Evolutionary conservation across 2,797 vertebrate species (phyloP), one percentile per base, ranked within the genome.

Genomic region (Yasuhikotakia modesta): DNA sequence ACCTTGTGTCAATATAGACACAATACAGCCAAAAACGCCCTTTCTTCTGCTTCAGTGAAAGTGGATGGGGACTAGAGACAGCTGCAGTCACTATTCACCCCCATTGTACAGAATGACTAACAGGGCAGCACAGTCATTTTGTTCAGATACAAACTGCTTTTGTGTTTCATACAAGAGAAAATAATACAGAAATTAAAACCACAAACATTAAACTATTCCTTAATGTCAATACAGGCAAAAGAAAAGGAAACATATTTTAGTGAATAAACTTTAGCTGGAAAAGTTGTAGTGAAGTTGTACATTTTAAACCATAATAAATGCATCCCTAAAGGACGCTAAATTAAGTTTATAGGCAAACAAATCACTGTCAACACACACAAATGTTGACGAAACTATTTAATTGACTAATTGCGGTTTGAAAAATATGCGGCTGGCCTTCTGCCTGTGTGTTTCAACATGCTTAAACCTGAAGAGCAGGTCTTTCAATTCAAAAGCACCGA

Each of bases 381-480:
- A 52, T 19, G n/a, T 55, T 55, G 52, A 55, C 52, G 21, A 50
- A 50, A 55, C 52, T 52, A 17, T 10, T 8, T 55, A 21, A 55
- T 55, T 19, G 19, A 10, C 48, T 14, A 48, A 48, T 14, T 48
- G 45, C n/a, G 57, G 22, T 27, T 60, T 60, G 27, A 7, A 60
- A 57, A 60, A 7, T 16, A 60, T 60, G 13, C 16, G 57, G 57
- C 22, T 16, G 14, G 14, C 11, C 5, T 27, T 58, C 6, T 27
- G 22, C 57, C 57, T 60, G 22, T 60, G 55, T 57, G 57, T 30
- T 60, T 5, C 24, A 60, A 60, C 24, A 60, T 21, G 24, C 24
- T 60, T 60, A 1, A 60, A 60, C 57, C 17, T 60, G 57, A 60
- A 60, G 24, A 60, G 57, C 57, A 16, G 24, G 57, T 60, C 57